A percentile compares a stretch with the other conserved stretches of the same genome.
phyloP scores from a whole-genome alignment of 30 jellyfish, hydroid and myxozoan species.

The Nemopilema nomurai region DNA sequence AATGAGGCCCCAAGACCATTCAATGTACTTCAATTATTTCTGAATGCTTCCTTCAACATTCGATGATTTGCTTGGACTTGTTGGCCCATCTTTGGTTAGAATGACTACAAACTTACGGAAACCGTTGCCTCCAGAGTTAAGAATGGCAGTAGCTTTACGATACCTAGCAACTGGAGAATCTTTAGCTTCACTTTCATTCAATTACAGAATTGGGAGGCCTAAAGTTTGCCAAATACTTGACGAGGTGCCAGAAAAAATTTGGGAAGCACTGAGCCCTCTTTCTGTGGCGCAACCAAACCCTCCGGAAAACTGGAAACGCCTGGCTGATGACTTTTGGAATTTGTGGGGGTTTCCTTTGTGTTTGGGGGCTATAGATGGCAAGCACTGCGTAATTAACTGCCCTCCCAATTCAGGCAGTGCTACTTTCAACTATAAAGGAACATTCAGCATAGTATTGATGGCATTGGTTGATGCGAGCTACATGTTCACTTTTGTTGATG shows the following conservation, averaged over 20 bases:
- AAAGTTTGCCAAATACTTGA: constrained; percentile 34
- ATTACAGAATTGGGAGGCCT: constrained; percentile 29
- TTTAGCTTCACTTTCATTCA: constrained; percentile 35
- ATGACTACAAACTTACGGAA: neutral
- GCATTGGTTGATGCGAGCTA: constrained; percentile 37
- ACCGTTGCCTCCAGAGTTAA: constrained; percentile 33
- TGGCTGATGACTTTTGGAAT: constrained; percentile 31
- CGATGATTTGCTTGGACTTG: constrained; percentile 41
- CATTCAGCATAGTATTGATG: constrained; percentile 22
- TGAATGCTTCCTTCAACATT: constrained; percentile 41
- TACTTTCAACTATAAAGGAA: constrained; percentile 9
- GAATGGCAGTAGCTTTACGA: constrained; percentile 29
- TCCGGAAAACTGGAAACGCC: constrained; percentile 23
- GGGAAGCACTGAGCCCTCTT: constrained; percentile 40
- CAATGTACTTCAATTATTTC: constrained; percentile 27
- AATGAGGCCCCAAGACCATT: constrained; percentile 18
- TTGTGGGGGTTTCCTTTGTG: neutral
- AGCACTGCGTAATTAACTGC: constrained; percentile 5
- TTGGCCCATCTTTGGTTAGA: constrained; percentile 13
- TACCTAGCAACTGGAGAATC: constrained; percentile 62
- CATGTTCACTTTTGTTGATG: constrained; percentile 28
- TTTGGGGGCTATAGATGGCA: constrained; percentile 27
- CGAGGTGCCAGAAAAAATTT: constrained; percentile 41
- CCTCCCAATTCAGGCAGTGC: constrained; percentile 40
- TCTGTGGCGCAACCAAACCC: constrained; percentile 17